Percentiles rank a stretch among this genome's conserved stretches.
Conservation (phyloP, 53 echinoderm and acorn worm species). For the Echinarachnius parma region DNA sequence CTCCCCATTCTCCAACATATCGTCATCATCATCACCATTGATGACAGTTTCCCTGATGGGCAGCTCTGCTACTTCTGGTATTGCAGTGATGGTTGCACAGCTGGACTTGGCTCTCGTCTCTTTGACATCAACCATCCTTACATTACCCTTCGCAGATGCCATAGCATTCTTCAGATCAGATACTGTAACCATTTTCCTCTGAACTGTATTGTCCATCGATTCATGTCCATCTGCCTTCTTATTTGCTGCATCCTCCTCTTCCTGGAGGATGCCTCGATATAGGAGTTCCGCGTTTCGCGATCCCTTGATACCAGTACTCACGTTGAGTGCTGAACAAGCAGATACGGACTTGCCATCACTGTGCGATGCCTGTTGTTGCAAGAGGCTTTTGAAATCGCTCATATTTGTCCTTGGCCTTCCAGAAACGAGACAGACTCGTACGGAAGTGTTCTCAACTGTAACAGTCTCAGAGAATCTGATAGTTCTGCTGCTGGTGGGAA, state of each 20-base stretch:
- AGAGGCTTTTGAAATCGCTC: slow-evolving; percentile 79
- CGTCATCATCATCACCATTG: slow-evolving; percentile 23
- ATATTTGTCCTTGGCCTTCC: slow-evolving; percentile 94
- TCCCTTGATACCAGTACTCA: slow-evolving; percentile 45
- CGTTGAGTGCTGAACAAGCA: slow-evolving; percentile 59
- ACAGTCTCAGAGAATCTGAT: slow-evolving; percentile 94
- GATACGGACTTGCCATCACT: slow-evolving; percentile 37
- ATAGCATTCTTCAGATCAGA: slow-evolving; percentile 66
- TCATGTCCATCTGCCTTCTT: background rate
- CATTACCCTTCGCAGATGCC: slow-evolving; percentile 59
- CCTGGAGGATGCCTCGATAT: slow-evolving; percentile 63
- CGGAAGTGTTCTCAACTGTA: slow-evolving; percentile 82
- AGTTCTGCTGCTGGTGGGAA: slow-evolving; percentile 46
- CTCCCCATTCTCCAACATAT: background rate
- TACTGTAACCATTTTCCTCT: slow-evolving; percentile 63
- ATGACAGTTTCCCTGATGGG: slow-evolving; percentile 47
- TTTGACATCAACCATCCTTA: slow-evolving; percentile 42
- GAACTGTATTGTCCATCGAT: slow-evolving; percentile 26
- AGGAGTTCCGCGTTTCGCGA: slow-evolving; percentile 71
- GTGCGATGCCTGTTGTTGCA: slow-evolving; percentile 61
- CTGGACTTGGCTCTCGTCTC: slow-evolving; percentile 24
- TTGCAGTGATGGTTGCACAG: slow-evolving; percentile 24
- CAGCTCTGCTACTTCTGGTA: slow-evolving; percentile 18
- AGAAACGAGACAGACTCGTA: slow-evolving; percentile 79
- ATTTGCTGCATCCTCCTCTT: slow-evolving; percentile 54